A percentile compares a stretch with the other conserved stretches of the same genome.
Conservation (phyloP, 2,113 vertebrate genomes). For the Arvicanthis niloticus region DNA sequence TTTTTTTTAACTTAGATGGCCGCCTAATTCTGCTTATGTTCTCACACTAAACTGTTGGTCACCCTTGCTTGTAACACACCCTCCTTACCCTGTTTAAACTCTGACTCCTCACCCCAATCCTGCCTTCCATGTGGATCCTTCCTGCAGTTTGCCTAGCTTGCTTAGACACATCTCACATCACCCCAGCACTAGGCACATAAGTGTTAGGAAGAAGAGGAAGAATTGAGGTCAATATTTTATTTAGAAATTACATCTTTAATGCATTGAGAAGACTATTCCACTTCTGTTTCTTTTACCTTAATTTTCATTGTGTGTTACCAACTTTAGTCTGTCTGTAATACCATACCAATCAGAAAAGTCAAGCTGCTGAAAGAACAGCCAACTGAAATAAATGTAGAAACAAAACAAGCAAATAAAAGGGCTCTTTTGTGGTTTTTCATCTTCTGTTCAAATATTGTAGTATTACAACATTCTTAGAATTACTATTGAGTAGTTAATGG, state of each 20-base stretch:
- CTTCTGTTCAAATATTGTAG: slow-evolving; percentile 42
- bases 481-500: neutral
- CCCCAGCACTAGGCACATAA: neutral
- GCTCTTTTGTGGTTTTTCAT: slow-evolving; percentile 6
- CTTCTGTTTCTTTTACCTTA: slow-evolving; percentile 22
- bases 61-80: neutral
- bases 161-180: neutral
- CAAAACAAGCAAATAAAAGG: neutral
- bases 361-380: slow-evolving; percentile 14
- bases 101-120: neutral
- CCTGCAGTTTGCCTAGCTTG: neutral
- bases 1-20: neutral
- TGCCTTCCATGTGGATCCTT: neutral
- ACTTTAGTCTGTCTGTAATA: neutral
- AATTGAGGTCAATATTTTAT: slow-evolving; percentile 18
- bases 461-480: slow-evolving; percentile 21
- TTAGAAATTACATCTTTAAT: slow-evolving; percentile 41
- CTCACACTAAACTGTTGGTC: neutral
- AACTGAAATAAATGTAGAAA: neutral
- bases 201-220: neutral
- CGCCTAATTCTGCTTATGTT: neutral
- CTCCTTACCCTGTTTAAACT: neutral
- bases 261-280: neutral
- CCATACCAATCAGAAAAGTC: neutral
- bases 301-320: neutral